A percentile compares a stretch with the other conserved stretches of the same genome.
phyloP scores from a whole-genome alignment of 2,888 invertebrate species.

The Autographa pulchrina region DNA sequence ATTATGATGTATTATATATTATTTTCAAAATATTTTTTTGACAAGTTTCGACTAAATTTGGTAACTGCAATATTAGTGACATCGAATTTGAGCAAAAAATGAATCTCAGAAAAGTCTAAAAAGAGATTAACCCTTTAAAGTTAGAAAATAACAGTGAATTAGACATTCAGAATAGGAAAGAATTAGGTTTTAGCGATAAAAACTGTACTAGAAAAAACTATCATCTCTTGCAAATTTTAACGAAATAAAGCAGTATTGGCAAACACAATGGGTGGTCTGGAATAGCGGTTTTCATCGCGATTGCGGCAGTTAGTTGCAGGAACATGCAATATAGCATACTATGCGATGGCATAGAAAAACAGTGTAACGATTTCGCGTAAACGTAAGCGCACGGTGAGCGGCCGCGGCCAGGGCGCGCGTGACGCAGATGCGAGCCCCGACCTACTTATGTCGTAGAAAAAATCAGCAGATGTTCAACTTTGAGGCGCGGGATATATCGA shows the following conservation, averaged over 20 bases:
- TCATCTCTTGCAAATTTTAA: neutral
- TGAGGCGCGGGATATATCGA: slow-evolving; percentile 85
- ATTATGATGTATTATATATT: neutral
- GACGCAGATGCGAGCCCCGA: slow-evolving; percentile 88
- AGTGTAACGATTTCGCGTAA: slow-evolving; percentile 83
- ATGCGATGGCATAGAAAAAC: slow-evolving; percentile 70
- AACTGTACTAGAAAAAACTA: neutral
- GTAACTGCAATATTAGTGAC: neutral
- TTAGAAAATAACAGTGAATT: neutral
- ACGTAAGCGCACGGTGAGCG: slow-evolving; percentile 76
- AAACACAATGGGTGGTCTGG: neutral
- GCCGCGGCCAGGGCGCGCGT: slow-evolving; percentile 74
- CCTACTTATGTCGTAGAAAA: slow-evolving; percentile 88
- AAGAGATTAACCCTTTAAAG: neutral
- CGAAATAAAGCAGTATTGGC: neutral
- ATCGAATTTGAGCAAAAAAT: neutral
- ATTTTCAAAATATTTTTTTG: neutral
- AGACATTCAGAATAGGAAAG: neutral
- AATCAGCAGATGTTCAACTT: slow-evolving; percentile 88
- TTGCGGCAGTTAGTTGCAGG: slow-evolving; percentile 22
- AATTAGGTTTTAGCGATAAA: neutral
- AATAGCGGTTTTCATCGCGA: neutral
- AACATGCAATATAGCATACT: slow-evolving; percentile 38
- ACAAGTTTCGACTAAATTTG: neutral
- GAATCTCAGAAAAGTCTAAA: neutral